A percentile compares a stretch with the other conserved stretches of the same genome.
Evolutionary conservation across 2,113 vertebrate genomes (phyloP).

Genomic region (Glaucidium brasilianum): DNA sequence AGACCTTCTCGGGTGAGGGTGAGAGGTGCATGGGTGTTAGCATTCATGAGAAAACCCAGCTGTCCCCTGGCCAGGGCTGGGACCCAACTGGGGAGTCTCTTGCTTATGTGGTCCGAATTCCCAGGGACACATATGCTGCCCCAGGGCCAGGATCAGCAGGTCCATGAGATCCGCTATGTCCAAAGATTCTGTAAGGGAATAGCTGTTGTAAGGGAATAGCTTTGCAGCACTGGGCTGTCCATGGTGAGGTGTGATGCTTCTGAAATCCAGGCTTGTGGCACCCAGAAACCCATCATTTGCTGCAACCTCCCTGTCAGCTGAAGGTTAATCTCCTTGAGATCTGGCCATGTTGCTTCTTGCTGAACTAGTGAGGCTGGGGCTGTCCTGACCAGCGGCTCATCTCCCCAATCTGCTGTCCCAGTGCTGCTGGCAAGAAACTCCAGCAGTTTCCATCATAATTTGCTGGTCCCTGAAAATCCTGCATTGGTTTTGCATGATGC

Average conservation of each 20-base stretch:
- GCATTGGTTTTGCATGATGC: not conserved
- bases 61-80: not conserved
- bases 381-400: not conserved
- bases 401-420: not conserved
- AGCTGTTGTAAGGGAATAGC: not conserved
- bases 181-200: not conserved
- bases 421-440: not conserved
- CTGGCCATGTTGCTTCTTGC: accelerated
- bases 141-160: not conserved
- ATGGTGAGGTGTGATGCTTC: not conserved
- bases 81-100: not conserved
- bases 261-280: not conserved
- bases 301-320: not conserved
- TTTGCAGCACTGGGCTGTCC: not conserved
- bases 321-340: not conserved
- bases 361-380: not conserved
- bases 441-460: not conserved
- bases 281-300: not conserved
- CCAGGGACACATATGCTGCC: not conserved
- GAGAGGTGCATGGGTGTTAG: not conserved
- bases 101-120: not conserved
- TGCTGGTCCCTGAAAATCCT: not conserved
- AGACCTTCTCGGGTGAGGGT: not conserved
- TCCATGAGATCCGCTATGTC: not conserved
- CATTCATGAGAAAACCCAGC: not conserved